Evolutionary conservation across 2,888 invertebrate species (phyloP), one percentile per base, ranked within the genome.

Genomic region (Altica lythri): DNA sequence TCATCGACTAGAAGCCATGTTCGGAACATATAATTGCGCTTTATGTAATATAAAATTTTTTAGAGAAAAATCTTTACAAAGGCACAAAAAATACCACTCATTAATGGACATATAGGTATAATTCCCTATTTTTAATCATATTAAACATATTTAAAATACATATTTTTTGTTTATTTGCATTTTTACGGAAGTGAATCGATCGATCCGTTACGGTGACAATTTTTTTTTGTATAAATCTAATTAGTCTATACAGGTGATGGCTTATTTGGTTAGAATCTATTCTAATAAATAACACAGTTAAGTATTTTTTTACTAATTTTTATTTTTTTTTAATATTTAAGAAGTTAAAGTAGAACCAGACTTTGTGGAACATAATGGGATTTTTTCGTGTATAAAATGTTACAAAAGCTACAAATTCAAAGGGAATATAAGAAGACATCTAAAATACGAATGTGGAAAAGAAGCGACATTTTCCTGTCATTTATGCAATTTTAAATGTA

Each of bases 401-500:
- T 62, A 53, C 58, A 68, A 68, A 53, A 63, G 62, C 37, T 70
- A 70, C 57, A 70, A 69, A 38, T 67, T 68, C 49, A 68, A 69
- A 38, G 68, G 69, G 4, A 68, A 68, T 52, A 68, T 68, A 17
- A 55, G 65, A 30, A 60, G 88, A 55, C 89, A 89, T 74, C 80
- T 85, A 67, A 83, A 83, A 71, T 85, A 86, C 76, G 88, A 89
- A 72, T 89, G 89, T 71, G 81, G 83, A 61, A 84, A 83, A 70
- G 80, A 80, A 60, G 84, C 85, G 16, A 80, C 81, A 68, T 84
- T 83, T 76, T 81, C 82, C 71, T 86, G 86, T 70, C 80, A 80
- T 54, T 79, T 83, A 72, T 86, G 86, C 72, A 79, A 81, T 62
- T 83, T 83, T 73, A 80, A 81, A 59, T 83, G 83, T 66, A 83